Base-by-base conservation (phyloP, 2,797 vertebrate species). In the Salarias fasciatus region DNA sequence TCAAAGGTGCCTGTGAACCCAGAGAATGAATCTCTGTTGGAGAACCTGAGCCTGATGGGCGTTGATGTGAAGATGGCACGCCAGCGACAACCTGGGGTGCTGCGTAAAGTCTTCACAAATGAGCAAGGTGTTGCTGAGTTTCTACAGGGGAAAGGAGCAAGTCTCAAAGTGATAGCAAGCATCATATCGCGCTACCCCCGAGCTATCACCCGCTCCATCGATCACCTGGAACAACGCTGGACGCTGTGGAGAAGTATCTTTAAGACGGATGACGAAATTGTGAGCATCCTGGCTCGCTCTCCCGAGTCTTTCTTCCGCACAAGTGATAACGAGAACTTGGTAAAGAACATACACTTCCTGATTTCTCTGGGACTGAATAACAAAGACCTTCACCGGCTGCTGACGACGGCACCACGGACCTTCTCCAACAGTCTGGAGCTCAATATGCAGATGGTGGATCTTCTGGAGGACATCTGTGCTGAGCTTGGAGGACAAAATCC, bases 281-380 rank as follows among this genome's bases (percentile, higher is more conserved):
- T 94, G 55, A 88, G 11, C 46, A 90, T 95, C 72, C 48, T 95
- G 31, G 52, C 91, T 47, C 90, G 92, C 38, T 95, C 93, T 0
- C 93, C 93, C 0, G 92, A 95, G 69, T 93, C 88, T 1, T 95
- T 95, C 86, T 94, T 96, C 77, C 91, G 93, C 41, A 94, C 90
- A 8, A 86, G 69, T 40, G 89, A 92, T 81, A 95, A 95, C 8
- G 53, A 24, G 1, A 92, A 93, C 37, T 63, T 95, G 58, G 62
- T 94, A 61, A 88, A 95, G 72, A 96, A 95, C 56, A 94, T 94
- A 14, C 4, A 12, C 4, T 90, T 88, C 78, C 81, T 96, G 41
- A 76, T 11, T 40, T 95, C 93, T 0, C 54, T 95, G 57, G 93
- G 89, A 40, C 82, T 96, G 42, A 80, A 75, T 1, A 12, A 53